Evolutionary conservation across 2,888 invertebrate species (phyloP).

Genomic region (Pyrochroa serraticornis): DNA sequence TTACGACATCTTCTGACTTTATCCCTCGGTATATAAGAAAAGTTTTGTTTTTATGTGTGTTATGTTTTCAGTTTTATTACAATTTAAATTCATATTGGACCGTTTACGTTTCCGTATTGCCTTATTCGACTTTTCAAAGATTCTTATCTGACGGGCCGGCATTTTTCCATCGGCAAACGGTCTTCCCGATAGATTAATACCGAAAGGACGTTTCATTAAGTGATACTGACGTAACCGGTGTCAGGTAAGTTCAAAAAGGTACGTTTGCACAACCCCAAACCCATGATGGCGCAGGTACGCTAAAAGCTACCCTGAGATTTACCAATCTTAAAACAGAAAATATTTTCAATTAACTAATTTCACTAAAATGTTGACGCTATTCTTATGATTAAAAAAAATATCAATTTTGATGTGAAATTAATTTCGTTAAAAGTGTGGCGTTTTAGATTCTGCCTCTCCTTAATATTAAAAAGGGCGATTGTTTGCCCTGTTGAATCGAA

Average conservation of each 20-base stretch:
- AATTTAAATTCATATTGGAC: constrained; percentile 30
- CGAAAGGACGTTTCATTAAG: constrained; percentile 49
- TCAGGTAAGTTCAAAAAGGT: constrained; percentile 44
- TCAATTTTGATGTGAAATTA: too few species aligned
- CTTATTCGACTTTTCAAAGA: constrained; percentile 9
- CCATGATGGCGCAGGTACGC: constrained; percentile 1
- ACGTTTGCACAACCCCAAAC: constrained; percentile 11
- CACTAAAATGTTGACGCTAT: not conserved
- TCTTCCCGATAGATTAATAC: constrained; percentile 50
- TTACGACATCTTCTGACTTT: constrained; percentile 39
- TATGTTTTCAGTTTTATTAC: constrained; percentile 27
- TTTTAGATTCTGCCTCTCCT: not conserved
- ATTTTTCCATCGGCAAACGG: constrained; percentile 39
- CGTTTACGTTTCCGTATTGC: constrained; percentile 3
- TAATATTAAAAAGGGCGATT: not conserved
- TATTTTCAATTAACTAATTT: not conserved
- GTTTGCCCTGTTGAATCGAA: not conserved
- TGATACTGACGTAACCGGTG: constrained; percentile 42
- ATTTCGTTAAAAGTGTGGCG: too few species aligned
- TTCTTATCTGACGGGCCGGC: constrained; percentile 10
- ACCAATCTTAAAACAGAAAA: too few species aligned
- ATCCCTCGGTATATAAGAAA: constrained; percentile 32
- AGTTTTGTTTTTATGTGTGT: constrained; percentile 34
- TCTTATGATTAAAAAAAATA: not conserved
- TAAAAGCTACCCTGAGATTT: too few species aligned